Conservation (phyloP, 1,140 invertebrate species). For the Dendrolimus punctatus region DNA sequence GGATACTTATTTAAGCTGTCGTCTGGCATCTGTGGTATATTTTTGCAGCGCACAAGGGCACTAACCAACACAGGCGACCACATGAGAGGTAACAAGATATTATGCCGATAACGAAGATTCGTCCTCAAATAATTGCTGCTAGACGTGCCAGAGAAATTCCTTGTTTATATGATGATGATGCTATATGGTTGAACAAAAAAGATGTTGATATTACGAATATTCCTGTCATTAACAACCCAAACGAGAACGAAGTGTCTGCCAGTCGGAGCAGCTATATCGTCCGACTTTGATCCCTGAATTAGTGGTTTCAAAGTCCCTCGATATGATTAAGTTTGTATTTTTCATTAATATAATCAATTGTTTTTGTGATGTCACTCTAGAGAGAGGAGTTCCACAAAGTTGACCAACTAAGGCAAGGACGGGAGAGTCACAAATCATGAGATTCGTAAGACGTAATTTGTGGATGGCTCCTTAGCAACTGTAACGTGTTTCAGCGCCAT, state of each 20-base stretch:
- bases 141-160: constrained; percentile 27
- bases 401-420: too few species aligned
- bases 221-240: constrained; percentile 17
- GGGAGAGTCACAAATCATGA: too few species aligned
- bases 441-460: too few species aligned
- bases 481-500: too few species aligned
- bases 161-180: constrained; percentile 14
- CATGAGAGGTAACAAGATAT: constrained; percentile 20
- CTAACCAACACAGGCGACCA: constrained; percentile 23
- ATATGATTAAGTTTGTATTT: constrained; percentile 19
- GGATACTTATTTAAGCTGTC: constrained; percentile 20
- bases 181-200: constrained; percentile 18
- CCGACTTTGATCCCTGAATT: constrained; percentile 17
- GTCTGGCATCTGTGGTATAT: constrained; percentile 20
- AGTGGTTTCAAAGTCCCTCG: constrained; percentile 20
- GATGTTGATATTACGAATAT: constrained; percentile 23
- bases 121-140: constrained; percentile 23
- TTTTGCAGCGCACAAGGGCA: constrained; percentile 22
- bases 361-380: too few species aligned
- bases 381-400: too few species aligned
- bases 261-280: constrained; percentile 1
- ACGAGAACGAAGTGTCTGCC: constrained; percentile 20
- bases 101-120: constrained; percentile 18
- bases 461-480: too few species aligned
- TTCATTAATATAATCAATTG: too few species aligned